Evolutionary conservation across 2,797 vertebrate genomes (phyloP), one percentile per base, ranked within the genome.

Genomic region (Borostomias antarcticus): DNA sequence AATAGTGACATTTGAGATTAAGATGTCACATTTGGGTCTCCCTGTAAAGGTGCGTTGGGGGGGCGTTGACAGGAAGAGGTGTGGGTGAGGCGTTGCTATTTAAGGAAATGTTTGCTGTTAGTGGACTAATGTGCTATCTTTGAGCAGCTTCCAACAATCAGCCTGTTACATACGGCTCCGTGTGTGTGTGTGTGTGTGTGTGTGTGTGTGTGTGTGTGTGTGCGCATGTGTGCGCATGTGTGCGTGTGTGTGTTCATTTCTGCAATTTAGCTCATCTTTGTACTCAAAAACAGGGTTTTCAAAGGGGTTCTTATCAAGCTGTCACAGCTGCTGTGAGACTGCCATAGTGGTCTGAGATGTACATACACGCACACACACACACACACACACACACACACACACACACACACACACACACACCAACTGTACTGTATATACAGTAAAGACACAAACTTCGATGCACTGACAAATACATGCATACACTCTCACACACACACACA

Each of bases 221-320:
- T 54, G 25, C 28, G 25, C 4, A 9, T 53, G 51, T 26, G 51
- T 53, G 51, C 21, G 48, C n/a, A n/a, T 45, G 43, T 45, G 43
- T 45, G 8, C 19, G 65, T 58, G 30, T 68, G 45, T 26, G 33
- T 47, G 53, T 43, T 43, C 25, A 15, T 23, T 66, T 58, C 45
- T 17, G n/a, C 56, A 60, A 85, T 80, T 85, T 67, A 76, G 65
- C 74, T 85, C 72, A 79, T 88, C 85, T 63, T 77, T 85, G 79
- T 80, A 78, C 72, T 84, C 80, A 86, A 85, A 88, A 84, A 85
- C 62, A 79, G 84, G 70, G 77, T 66, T 62, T 79, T 84, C 68
- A 69, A 66, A 79, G 51, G 9, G 65, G 67, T 76, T 82, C 89
- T 92, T 93, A 93, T 93, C 91, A 68, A 81, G 60, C 65, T 56